Base-by-base conservation (phyloP, 2,888 invertebrate species). In the Nephrotoma flavescens region DNA sequence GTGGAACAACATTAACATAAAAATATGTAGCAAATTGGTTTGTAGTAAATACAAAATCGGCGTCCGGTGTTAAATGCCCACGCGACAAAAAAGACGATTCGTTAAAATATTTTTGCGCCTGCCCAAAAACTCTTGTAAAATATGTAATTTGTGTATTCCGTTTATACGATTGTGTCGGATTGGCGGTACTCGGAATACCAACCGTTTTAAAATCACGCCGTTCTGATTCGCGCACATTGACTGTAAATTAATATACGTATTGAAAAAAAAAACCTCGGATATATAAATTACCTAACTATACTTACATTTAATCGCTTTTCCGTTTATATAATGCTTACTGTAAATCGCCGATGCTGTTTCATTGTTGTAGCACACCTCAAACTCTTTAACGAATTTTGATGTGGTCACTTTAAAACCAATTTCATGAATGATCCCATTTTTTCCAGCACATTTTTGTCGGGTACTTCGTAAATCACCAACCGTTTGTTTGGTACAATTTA, bases 21-120 rank as follows among this genome's bases (percentile, higher is more conserved):
- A 91, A 93, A 88, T 92, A 93, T 6, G 92, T 92, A 0, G 92
- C 90, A 87, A 90, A 90, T 88, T 93, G 92, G 88, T 91, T 90
- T 83, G 91, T 89, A 7, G 90, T 90, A 87, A 91, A 91, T 41
- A 92, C 89, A 88, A 92, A 92, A 89, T 93, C 93, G 4, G 91
- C 92, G 88, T 92, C 92, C 4, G 93, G 92, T 5, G 92, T 90
- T 86, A 93, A 89, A 88, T 93, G 93, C 2, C 93, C 93, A 47
- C 92, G 89, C 1, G 92, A 89, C 86, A 92, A 88, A 89, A 89
- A 92, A 3, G 90, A 90, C 86, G 89, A 89, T 5, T 88, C 87
- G 57, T 88, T 89, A 42, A 91, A 89, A 87, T 91, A 92, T 41
- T 88, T 88, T 11, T 89, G 86, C 12, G 89, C 87, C 1, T 89